Base-by-base conservation (phyloP, 1,140 invertebrate genomes). In the Lordiphosa mommai region DNA sequence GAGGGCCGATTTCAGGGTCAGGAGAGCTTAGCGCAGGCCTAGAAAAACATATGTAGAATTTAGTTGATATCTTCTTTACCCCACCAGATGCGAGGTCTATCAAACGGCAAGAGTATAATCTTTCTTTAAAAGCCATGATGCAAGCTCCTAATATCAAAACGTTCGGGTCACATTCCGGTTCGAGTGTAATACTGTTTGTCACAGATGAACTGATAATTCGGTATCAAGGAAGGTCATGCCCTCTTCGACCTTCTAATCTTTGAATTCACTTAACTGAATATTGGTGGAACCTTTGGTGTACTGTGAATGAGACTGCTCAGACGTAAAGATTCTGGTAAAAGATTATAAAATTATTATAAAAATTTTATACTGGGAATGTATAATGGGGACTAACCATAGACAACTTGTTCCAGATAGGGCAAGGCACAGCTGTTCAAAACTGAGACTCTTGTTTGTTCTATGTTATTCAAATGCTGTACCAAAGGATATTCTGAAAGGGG, bases 91-190 rank as follows among this genome's bases (percentile, higher is more conserved):
- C 87, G 64, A 0, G 87, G 87, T 4, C 87, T 86, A 66, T 88
- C 74, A 10, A 88, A 88, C 0, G 87, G 87, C 17, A 88, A 10
- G 10, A 88, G 60, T n/a, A 79, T 49, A 0, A n/a, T 86, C 84
- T 17, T 59, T 55, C 1, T 49, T 61, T 0, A 68, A 46, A 0
- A 87, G 49, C n/a, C 69, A 4, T 60, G 61, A 36, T 73, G 56
- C 4, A 58, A 55, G n/a, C n/a, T n/a, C 1, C 52, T 67, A 59
- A 86, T 71, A 3, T 79, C 72, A 29, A 88, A 88, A 86, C 95
- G 90, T 37, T 95, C 93, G 0, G 96, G 96, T 72, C 93, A 91
- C 80, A 82, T 4, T 93, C 90, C 0, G 95, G 94, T 33, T 96
- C 90, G n/a, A 9, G 92, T 90, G 66, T 92, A 97, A 66, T 93